phyloP scores from a whole-genome alignment of 2,888 invertebrate species.

The Ferrisia virgata region DNA sequence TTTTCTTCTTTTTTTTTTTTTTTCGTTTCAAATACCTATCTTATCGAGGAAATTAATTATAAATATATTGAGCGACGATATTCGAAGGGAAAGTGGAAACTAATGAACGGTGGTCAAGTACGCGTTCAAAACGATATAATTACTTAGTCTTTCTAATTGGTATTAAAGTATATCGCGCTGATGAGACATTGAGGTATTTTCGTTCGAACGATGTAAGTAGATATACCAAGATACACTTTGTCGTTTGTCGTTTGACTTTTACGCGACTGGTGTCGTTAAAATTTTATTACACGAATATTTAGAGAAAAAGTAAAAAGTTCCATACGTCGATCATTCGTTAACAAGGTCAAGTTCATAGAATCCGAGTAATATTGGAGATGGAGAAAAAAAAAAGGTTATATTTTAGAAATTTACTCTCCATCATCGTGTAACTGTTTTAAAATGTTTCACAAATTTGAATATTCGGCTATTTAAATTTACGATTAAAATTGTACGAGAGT shows the following conservation, averaged over 20 bases:
- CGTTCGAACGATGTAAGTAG: too few species aligned
- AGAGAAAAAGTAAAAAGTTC: neutral
- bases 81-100: constrained; percentile 11
- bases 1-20: too few species aligned
- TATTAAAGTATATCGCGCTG: neutral
- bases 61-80: neutral
- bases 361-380: neutral
- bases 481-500: too few species aligned
- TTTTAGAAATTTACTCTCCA: neutral
- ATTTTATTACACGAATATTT: neutral
- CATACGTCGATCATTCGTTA: neutral
- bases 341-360: neutral
- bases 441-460: neutral
- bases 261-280: neutral
- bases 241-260: neutral
- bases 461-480: neutral
- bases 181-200: neutral
- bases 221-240: too few species aligned
- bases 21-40: neutral
- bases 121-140: neutral
- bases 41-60: neutral
- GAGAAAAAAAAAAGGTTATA: neutral
- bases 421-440: neutral
- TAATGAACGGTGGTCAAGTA: neutral
- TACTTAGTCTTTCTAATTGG: neutral